phyloP scores from a whole-genome alignment of 2,797 vertebrate genomes.

The Muscicapa striata region DNA sequence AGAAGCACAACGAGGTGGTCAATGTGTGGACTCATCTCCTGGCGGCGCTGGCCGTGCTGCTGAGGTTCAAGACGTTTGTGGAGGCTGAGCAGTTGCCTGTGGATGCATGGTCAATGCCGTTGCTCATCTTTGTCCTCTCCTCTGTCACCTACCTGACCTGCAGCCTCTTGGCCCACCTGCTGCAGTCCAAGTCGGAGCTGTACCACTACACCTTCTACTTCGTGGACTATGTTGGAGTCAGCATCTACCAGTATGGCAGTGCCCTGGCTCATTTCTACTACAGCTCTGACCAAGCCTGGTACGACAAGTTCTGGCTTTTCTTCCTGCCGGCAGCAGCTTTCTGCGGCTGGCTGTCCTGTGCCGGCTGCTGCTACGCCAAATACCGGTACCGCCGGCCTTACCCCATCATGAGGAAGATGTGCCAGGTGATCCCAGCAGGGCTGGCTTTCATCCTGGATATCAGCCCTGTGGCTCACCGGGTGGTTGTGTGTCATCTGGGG shows the following conservation, averaged over 20 bases:
- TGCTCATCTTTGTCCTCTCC: conserved; percentile 84
- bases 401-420: conserved; percentile 86
- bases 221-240: conserved; percentile 90
- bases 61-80: conserved; percentile 83
- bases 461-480: conserved; percentile 86
- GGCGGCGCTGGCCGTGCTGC: conserved; percentile 79
- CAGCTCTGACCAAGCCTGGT: conserved; percentile 85
- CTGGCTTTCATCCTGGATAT: conserved; percentile 87
- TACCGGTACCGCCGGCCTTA: conserved; percentile 86
- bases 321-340: conserved; percentile 86
- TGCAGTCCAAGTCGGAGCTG: conserved; percentile 90
- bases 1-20: conserved; percentile 90
- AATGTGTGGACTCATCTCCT: conserved; percentile 94
- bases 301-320: conserved; percentile 79
- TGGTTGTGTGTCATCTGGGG: conserved; percentile 78
- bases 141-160: conserved; percentile 84
- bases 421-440: conserved; percentile 86
- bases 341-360: conserved; percentile 89
- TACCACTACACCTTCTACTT: conserved; percentile 93
- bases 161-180: conserved; percentile 88
- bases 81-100: conserved; percentile 73
- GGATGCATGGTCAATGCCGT: conserved; percentile 78
- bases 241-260: conserved; percentile 89
- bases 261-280: conserved; percentile 91
- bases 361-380: conserved; percentile 90